A percentile compares a stretch with the other conserved stretches of the same genome.
Evolutionary conservation across 2,888 invertebrate species (phyloP).

Genomic region (Thereva unica): DNA sequence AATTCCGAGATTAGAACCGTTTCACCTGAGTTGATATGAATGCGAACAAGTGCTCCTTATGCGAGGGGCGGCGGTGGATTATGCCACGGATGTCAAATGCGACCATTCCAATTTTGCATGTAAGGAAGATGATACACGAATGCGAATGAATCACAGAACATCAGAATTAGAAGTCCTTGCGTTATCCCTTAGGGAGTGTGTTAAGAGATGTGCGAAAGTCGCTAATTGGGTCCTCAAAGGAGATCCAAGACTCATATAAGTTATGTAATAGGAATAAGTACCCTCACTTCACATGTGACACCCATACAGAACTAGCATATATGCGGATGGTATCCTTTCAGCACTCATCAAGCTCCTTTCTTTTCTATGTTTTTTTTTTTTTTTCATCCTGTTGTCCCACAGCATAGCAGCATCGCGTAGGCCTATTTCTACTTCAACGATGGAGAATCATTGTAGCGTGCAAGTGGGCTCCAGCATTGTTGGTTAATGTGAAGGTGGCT

Average conservation of each 20-base stretch:
- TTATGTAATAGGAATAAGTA: slow-evolving; percentile 15
- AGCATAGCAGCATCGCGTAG: slow-evolving; percentile 12
- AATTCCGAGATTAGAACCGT: slow-evolving; percentile 39
- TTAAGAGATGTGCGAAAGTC: slow-evolving; percentile 43
- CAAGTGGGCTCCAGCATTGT: slow-evolving; percentile 33
- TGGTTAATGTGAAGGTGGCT: slow-evolving; percentile 34
- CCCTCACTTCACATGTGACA: slow-evolving; percentile 24
- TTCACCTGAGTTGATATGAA: slow-evolving; percentile 30
- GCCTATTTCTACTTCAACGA: slow-evolving; percentile 19
- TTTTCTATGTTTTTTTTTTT: slow-evolving; percentile 22
- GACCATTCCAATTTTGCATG: slow-evolving; percentile 1
- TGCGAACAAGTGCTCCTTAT: slow-evolving; percentile 8
- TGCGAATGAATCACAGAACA: slow-evolving; percentile 13
- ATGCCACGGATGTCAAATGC: neutral
- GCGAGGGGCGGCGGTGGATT: neutral
- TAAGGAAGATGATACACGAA: slow-evolving; percentile 15
- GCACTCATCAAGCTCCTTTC: slow-evolving; percentile 23
- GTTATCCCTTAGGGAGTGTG: slow-evolving; percentile 30
- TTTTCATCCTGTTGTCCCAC: slow-evolving; percentile 22
- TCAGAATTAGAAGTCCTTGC: slow-evolving; percentile 20
- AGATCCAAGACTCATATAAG: slow-evolving; percentile 37
- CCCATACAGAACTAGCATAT: slow-evolving; percentile 15
- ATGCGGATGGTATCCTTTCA: slow-evolving; percentile 28
- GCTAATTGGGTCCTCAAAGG: slow-evolving; percentile 47
- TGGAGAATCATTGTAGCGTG: slow-evolving; percentile 33